Percentiles rank a stretch among this genome's conserved stretches.
Conservation (phyloP, 92 coral and sea anemone genomes). For the Porites rus region DNA sequence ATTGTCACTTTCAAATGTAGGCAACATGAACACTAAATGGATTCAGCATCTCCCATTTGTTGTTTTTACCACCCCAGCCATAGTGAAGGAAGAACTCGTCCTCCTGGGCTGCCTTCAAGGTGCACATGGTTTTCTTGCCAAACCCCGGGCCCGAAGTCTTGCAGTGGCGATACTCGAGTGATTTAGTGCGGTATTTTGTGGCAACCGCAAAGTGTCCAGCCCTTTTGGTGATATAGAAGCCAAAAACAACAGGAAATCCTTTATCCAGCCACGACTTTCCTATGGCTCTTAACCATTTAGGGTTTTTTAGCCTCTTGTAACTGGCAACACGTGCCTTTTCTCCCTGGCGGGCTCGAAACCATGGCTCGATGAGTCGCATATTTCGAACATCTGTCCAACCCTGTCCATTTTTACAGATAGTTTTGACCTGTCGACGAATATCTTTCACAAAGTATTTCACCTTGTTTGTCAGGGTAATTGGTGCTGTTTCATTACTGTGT, state of each 20-base stretch:
- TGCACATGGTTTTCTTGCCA: neutral
- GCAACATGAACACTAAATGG: no score
- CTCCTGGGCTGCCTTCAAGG: conserved; percentile 27
- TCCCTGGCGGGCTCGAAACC: conserved; percentile 54
- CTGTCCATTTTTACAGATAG: conserved; percentile 16
- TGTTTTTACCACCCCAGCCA: conserved; percentile 61
- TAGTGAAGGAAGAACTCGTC: conserved; percentile 32
- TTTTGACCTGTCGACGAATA: conserved; percentile 31
- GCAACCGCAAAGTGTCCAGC: conserved; percentile 34
- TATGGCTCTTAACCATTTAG: neutral
- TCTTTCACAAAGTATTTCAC: conserved; percentile 54
- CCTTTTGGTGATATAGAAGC: neutral
- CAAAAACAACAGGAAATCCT: conserved; percentile 34
- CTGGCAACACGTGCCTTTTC: neutral
- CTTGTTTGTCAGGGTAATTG: neutral
- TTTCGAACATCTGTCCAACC: neutral
- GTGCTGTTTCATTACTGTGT: conserved; percentile 8
- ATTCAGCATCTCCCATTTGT: conserved; percentile 51
- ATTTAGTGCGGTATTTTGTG: conserved; percentile 34
- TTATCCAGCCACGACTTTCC: conserved; percentile 1
- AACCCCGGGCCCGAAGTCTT: no score
- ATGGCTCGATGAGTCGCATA: neutral
- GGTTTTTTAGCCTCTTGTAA: neutral
- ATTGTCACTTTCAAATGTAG: no score
- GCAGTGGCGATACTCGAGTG: conserved; percentile 27